phyloP scores from a whole-genome alignment of 2,797 vertebrate genomes.

The Hippoglossus hippoglossus region DNA sequence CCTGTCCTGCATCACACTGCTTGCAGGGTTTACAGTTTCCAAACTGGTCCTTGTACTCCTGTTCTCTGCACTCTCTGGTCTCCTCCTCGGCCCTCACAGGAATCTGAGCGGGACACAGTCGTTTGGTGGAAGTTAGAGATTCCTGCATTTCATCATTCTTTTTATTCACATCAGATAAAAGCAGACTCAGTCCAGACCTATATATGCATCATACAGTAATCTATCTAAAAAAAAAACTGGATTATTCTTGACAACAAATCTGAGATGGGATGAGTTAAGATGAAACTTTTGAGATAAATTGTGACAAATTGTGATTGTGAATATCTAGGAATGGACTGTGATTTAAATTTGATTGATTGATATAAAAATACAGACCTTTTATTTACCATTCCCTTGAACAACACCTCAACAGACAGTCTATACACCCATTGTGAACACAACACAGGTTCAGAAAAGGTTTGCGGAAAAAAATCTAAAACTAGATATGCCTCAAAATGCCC shows the following conservation, averaged over 20 bases:
- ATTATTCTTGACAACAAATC: conserved; percentile 45
- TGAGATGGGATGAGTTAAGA: conserved; percentile 47
- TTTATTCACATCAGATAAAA: conserved; percentile 43
- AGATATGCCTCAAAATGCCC: too few relatives aligned
- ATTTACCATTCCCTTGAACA: too few relatives aligned
- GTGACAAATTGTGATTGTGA: too few relatives aligned
- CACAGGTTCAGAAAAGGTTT: too few relatives aligned
- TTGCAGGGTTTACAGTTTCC: conserved; percentile 91
- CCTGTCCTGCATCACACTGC: conserved; percentile 95
- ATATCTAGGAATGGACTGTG: too few relatives aligned
- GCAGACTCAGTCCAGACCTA: conserved; percentile 21
- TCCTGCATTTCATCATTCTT: conserved; percentile 65
- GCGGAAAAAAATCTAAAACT: too few relatives aligned
- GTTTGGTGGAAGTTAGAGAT: conserved; percentile 62
- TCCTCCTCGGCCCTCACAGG: conserved; percentile 85
- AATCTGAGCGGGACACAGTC: conserved; percentile 70
- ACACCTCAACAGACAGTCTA: too few relatives aligned
- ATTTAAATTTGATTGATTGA: too few relatives aligned
- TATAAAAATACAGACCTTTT: too few relatives aligned
- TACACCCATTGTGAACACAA: too few relatives aligned
- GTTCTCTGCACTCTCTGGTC: conserved; percentile 92
- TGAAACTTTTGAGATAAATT: conserved; percentile 24
- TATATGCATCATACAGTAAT: conserved; percentile 22
- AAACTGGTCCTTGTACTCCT: conserved; percentile 91
- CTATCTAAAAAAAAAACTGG: conserved; percentile 6